A percentile compares a stretch with the other conserved stretches of the same genome.
Conservation (phyloP, 2,888 invertebrate genomes). For the Drosophila algonquin region DNA sequence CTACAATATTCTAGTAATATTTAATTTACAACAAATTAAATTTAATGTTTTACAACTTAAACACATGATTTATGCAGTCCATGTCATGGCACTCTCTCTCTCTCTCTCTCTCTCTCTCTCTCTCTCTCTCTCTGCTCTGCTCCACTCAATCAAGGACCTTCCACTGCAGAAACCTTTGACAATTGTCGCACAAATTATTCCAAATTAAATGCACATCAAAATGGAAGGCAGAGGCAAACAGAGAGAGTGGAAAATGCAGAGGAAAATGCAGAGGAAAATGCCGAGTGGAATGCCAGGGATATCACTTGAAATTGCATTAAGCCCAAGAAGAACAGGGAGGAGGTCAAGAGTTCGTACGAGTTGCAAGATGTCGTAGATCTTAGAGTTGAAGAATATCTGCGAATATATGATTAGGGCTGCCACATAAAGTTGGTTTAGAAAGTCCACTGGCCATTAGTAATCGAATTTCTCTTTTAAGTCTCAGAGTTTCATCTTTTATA, state of each 20-base stretch:
- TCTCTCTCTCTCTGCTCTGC: conserved; percentile 19
- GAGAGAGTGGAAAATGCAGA: conserved; percentile 2
- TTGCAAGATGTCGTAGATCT: background rate
- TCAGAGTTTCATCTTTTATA: background rate
- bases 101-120: conserved; percentile 20
- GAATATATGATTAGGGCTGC: too few species aligned
- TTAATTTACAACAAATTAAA: conserved; percentile 75
- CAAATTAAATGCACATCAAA: conserved; percentile 65
- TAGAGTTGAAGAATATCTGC: too few species aligned
- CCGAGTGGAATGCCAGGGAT: background rate
- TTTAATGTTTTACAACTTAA: conserved; percentile 65
- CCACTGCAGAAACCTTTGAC: conserved; percentile 35
- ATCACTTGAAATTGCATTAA: conserved; percentile 32
- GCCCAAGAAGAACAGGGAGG: conserved; percentile 1
- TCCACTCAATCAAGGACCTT: background rate
- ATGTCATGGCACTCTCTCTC: background rate
- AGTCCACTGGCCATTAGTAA: background rate
- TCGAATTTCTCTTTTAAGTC: background rate
- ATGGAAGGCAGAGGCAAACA: background rate
- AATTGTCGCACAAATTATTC: conserved; percentile 66
- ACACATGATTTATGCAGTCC: conserved; percentile 73
- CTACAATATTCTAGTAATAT: conserved; percentile 61
- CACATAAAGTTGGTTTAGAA: background rate
- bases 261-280: conserved; percentile 11
- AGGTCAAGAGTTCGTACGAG: conserved; percentile 24